phyloP scores from a whole-genome alignment of 2,888 invertebrate genomes.

The Stenodema calcarata region DNA sequence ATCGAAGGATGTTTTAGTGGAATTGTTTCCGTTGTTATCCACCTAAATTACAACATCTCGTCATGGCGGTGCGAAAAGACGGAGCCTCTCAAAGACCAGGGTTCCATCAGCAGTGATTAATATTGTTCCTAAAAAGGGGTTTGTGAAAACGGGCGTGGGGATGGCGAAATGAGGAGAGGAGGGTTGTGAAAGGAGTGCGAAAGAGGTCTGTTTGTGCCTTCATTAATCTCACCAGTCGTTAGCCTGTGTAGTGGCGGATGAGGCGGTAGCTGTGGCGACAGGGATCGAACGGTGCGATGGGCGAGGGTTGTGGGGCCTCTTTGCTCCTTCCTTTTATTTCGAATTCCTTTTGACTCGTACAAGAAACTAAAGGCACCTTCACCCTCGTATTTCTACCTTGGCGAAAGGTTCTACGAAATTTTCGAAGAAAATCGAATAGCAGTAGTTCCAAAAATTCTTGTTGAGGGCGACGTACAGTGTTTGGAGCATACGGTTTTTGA shows the following conservation, averaged over 20 bases:
- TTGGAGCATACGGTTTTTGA: too few relatives aligned
- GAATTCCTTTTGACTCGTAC: not conserved
- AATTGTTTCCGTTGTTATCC: too few relatives aligned
- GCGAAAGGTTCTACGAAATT: too few relatives aligned
- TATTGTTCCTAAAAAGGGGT: not conserved
- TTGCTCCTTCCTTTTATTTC: not conserved
- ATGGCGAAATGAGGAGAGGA: not conserved
- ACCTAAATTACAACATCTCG: not conserved
- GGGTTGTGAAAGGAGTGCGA: not conserved
- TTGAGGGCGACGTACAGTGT: too few relatives aligned
- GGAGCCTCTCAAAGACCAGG: not conserved
- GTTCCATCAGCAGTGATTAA: not conserved
- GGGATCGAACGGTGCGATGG: not conserved
- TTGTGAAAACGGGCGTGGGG: not conserved
- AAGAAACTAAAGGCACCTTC: not conserved
- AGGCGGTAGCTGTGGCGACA: not conserved
- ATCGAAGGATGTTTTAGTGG: too few relatives aligned
- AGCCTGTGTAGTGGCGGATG: not conserved
- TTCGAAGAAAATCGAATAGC: too few relatives aligned
- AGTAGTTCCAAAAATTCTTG: too few relatives aligned
- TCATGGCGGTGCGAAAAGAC: not conserved
- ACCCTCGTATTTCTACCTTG: too few relatives aligned
- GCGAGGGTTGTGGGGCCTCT: not conserved
- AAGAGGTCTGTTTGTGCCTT: slow-evolving; percentile 2
- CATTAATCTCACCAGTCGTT: not conserved